These are phyloP conservation scores for Agrilus planipennis DNA, from an alignment of 1,140 invertebrate genomes.

Conservation along the genomic window DNA sequence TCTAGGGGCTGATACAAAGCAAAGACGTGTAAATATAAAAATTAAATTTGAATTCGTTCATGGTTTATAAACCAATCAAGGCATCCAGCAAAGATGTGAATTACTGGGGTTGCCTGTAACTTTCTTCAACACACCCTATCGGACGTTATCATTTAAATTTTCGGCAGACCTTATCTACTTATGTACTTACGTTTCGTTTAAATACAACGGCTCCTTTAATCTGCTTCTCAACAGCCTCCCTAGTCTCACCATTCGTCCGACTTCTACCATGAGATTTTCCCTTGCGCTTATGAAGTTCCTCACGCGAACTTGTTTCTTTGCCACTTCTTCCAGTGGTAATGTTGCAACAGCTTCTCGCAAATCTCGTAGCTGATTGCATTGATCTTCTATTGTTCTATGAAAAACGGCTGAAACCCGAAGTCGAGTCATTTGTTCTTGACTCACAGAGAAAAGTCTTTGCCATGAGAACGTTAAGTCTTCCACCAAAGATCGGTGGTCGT, in stretches of 20 bases:
- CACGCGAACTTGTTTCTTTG: slow-evolving; percentile 24
- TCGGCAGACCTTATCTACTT: too few relatives aligned
- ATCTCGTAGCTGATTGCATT: slow-evolving; percentile 45
- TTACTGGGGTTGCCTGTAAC: too few relatives aligned
- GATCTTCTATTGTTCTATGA: slow-evolving; percentile 59
- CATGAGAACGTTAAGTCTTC: slow-evolving; percentile 51
- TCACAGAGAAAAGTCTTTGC: slow-evolving; percentile 55
- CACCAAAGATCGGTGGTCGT: slow-evolving; percentile 42
- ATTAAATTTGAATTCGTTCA: too few relatives aligned
- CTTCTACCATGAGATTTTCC: slow-evolving; percentile 57
- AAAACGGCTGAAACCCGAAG: slow-evolving; percentile 65
- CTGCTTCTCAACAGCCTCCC: slow-evolving; percentile 56
- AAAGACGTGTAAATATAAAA: too few relatives aligned
- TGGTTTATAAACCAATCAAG: too few relatives aligned
- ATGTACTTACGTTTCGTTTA: slow-evolving; percentile 32
- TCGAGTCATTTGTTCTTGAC: slow-evolving; percentile 65
- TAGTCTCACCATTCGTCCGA: slow-evolving; percentile 59
- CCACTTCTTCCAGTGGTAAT: slow-evolving; percentile 27
- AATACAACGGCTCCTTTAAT: slow-evolving; percentile 48
- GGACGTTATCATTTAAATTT: too few relatives aligned
- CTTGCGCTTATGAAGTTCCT: slow-evolving; percentile 45
- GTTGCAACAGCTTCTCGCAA: slow-evolving; percentile 41
- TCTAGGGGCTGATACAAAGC: too few relatives aligned
- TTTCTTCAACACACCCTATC: too few relatives aligned
- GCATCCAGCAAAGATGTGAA: too few relatives aligned